Evolutionary conservation across 2,113 vertebrate species (phyloP).

Genomic region (Platycercus adscitus): DNA sequence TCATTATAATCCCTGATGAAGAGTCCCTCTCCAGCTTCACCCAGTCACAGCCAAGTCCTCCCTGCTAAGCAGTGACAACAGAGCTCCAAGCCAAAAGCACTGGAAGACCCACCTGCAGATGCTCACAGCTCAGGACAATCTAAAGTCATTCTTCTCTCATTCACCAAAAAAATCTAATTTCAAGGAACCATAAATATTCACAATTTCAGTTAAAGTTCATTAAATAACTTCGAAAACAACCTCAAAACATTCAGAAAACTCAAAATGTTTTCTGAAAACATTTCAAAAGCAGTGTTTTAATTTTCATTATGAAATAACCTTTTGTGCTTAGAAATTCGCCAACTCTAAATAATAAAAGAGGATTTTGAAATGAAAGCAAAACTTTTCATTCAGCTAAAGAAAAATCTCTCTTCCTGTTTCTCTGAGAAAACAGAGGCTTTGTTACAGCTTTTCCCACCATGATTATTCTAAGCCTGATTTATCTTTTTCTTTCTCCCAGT

Average conservation of each 20-base stretch:
- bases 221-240: background rate
- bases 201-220: background rate
- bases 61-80: background rate
- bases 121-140: background rate
- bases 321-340: background rate
- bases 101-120: background rate
- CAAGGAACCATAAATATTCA: background rate
- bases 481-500: rapidly evolving
- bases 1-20: background rate
- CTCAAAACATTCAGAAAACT: background rate
- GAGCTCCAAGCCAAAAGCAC: background rate
- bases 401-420: background rate
- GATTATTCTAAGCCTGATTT: background rate
- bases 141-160: background rate
- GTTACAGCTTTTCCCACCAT: background rate
- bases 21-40: background rate
- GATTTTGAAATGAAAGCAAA: background rate
- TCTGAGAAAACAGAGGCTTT: background rate
- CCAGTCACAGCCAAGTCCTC: background rate
- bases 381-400: background rate
- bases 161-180: background rate
- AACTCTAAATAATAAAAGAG: background rate
- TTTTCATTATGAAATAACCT: background rate
- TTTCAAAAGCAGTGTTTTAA: background rate
- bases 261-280: background rate